phyloP scores from a whole-genome alignment of 2,113 vertebrate genomes.

The Sterna hirundo region DNA sequence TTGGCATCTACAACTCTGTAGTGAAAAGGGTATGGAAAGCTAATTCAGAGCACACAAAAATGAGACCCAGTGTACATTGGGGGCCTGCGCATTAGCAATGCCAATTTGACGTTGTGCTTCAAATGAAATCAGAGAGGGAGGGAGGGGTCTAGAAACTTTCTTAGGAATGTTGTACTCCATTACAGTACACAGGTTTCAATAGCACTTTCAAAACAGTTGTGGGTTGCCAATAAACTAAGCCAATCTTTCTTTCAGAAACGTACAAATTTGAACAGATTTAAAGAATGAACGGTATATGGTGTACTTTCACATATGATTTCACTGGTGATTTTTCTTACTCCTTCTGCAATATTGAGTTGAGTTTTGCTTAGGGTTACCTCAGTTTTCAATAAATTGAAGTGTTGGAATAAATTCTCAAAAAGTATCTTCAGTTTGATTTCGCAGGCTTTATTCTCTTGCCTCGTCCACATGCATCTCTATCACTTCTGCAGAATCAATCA shows the following conservation, averaged over 20 bases:
- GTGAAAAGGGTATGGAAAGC: neutral
- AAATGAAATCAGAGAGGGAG: neutral
- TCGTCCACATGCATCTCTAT: neutral
- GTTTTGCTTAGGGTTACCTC: conserved; percentile 32
- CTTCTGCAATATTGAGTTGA: neutral
- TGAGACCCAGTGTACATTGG: neutral
- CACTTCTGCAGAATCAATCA: neutral
- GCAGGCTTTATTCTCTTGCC: neutral
- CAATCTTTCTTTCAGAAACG: neutral
- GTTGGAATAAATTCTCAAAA: conserved; percentile 50
- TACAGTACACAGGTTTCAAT: neutral
- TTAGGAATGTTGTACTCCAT: neutral
- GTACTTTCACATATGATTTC: neutral
- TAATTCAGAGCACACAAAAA: neutral
- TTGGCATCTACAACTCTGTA: neutral
- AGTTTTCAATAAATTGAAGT: conserved; percentile 16
- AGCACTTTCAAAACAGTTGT: neutral
- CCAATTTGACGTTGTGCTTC: neutral
- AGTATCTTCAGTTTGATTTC: neutral
- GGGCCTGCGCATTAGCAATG: neutral
- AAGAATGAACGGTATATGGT: neutral
- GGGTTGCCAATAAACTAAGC: neutral
- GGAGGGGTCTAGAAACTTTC: neutral
- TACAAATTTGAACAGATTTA: neutral
- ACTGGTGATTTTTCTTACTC: neutral